Evolutionary conservation across 2,797 vertebrate genomes (phyloP).

Genomic region (Darevskia mixta): DNA sequence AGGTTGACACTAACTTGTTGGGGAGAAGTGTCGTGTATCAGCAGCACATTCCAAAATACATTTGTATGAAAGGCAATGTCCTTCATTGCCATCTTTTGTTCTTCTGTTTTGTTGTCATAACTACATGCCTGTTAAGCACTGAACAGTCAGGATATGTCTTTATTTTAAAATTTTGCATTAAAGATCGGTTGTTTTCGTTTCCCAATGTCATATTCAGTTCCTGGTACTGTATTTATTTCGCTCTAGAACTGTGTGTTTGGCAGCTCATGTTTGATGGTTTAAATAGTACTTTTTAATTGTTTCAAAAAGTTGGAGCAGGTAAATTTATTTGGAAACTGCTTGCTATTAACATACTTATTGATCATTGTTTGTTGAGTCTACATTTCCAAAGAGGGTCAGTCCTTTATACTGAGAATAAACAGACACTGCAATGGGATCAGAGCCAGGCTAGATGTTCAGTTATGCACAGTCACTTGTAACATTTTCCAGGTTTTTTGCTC

Average conservation of each 20-base stretch:
- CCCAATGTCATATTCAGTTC: conserved; percentile 26
- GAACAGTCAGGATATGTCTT: conserved; percentile 26
- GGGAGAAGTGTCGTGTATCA: conserved; percentile 8
- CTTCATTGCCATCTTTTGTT: conserved; percentile 32
- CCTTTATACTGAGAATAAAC: background rate
- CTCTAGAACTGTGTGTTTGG: background rate
- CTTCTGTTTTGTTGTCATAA: background rate
- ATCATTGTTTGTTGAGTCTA: background rate
- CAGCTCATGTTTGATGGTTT: background rate
- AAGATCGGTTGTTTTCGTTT: conserved; percentile 23
- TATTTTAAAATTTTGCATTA: conserved; percentile 16
- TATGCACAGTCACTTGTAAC: background rate
- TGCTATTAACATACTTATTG: background rate
- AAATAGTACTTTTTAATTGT: background rate
- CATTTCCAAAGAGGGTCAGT: background rate
- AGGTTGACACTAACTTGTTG: background rate
- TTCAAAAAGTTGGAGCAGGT: background rate
- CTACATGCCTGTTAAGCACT: conserved; percentile 20
- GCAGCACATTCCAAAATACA: background rate
- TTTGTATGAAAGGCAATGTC: background rate
- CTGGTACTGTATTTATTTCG: conserved; percentile 7
- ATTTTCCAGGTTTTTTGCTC: background rate
- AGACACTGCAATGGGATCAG: conserved; percentile 2
- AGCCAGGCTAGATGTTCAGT: background rate
- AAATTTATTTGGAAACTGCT: background rate